These are phyloP conservation scores for Chiloscyllium punctatum DNA, from an alignment of 2,797 vertebrate genomes.

Conservation along the genomic window DNA sequence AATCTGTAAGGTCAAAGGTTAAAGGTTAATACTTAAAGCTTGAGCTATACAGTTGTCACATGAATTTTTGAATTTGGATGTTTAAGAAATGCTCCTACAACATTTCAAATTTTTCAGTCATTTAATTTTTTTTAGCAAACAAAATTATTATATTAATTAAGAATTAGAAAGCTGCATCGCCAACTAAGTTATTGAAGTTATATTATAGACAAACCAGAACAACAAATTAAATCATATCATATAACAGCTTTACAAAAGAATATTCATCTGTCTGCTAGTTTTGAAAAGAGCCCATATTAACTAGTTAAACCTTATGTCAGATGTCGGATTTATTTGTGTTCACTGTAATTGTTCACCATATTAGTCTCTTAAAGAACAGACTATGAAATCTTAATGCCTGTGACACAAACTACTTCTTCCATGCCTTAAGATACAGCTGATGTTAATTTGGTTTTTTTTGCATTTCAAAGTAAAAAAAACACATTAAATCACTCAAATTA, in stretches of 20 bases:
- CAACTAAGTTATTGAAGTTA: slow-evolving; percentile 89
- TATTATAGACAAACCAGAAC: slow-evolving; percentile 83
- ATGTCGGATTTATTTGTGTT: slow-evolving; percentile 76
- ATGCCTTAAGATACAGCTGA: slow-evolving; percentile 57
- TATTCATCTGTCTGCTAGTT: slow-evolving; percentile 71
- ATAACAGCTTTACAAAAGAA: slow-evolving; percentile 75
- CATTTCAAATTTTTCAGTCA: slow-evolving; percentile 90
- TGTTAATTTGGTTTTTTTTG: slow-evolving; percentile 59
- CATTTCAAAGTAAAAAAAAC: slow-evolving; percentile 49
- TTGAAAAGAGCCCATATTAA: slow-evolving; percentile 75
- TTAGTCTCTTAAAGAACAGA: slow-evolving; percentile 73
- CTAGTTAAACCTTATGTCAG: slow-evolving; percentile 90
- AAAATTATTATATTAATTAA: slow-evolving; percentile 97
- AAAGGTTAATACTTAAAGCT: slow-evolving; percentile 98
- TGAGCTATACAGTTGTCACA: slow-evolving; percentile 93
- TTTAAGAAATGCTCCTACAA: slow-evolving; percentile 89
- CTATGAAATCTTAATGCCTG: slow-evolving; percentile 60
- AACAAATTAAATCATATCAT: slow-evolving; percentile 84
- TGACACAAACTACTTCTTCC: slow-evolving; percentile 65
- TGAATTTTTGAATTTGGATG: slow-evolving; percentile 83
- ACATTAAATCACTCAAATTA: slow-evolving; percentile 45
- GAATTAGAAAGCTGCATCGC: slow-evolving; percentile 84
- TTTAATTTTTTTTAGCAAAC: slow-evolving; percentile 97
- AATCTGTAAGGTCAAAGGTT: slow-evolving; percentile 99
- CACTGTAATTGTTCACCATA: slow-evolving; percentile 76